These are phyloP conservation scores for Phalacrocorax pelagicus DNA, from an alignment of 2,113 vertebrate species.

Conservation along the genomic window DNA sequence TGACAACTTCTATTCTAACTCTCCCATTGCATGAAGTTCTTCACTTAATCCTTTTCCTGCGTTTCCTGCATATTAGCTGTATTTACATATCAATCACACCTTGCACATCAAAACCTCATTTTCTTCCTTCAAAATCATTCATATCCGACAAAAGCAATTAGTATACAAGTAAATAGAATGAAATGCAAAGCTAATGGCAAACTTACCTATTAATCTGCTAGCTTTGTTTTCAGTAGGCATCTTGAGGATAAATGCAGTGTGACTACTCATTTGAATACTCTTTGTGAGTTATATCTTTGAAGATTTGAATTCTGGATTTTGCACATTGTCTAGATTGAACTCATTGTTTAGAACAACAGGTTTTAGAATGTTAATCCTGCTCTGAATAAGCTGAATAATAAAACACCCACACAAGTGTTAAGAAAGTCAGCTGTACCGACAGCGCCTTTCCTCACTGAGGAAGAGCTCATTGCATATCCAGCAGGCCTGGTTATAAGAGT, in stretches of 20 bases:
- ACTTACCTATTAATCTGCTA: neutral
- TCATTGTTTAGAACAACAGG: neutral
- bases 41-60: neutral
- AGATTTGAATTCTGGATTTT: neutral
- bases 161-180: neutral
- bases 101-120: neutral
- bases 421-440: neutral
- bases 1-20: neutral
- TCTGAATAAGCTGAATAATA: neutral
- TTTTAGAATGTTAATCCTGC: neutral
- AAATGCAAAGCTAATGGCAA: neutral
- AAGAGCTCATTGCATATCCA: neutral
- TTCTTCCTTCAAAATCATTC: neutral
- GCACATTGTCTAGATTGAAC: neutral
- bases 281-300: neutral
- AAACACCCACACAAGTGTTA: neutral
- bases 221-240: neutral
- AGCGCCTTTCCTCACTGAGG: neutral
- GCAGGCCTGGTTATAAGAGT: neutral
- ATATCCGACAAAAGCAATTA: neutral
- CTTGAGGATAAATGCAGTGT: neutral
- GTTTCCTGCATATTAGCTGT: neutral
- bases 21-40: neutral
- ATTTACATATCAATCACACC: conserved; percentile 18
- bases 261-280: neutral